A percentile compares a stretch with the other conserved stretches of the same genome.
These are phyloP conservation scores for Tiliacea aurago DNA, from an alignment of 2,888 invertebrate species.

Conservation along the genomic window DNA sequence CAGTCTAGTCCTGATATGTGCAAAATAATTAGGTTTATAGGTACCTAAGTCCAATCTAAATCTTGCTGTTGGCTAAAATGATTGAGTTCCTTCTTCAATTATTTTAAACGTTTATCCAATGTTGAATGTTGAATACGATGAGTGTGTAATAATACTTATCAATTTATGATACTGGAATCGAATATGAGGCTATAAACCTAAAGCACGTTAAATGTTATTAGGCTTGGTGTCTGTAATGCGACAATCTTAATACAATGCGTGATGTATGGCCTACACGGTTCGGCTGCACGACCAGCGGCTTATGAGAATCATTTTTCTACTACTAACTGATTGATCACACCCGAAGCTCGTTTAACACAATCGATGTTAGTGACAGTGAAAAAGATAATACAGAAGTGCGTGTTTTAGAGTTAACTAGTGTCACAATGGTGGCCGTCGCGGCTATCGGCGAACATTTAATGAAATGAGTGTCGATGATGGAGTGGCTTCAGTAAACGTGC, in stretches of 20 bases:
- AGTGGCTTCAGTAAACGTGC: slow-evolving; percentile 77
- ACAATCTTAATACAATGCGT: slow-evolving; percentile 17
- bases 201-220: slow-evolving; percentile 28
- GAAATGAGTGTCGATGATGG: slow-evolving; percentile 85
- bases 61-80: neutral
- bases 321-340: slow-evolving; percentile 51
- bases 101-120: slow-evolving; percentile 8
- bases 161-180: slow-evolving; percentile 9
- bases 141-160: slow-evolving; percentile 23
- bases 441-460: slow-evolving; percentile 84
- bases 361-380: slow-evolving; percentile 69
- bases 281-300: slow-evolving; percentile 18
- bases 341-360: slow-evolving; percentile 55
- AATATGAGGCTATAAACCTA: slow-evolving; percentile 15
- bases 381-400: slow-evolving; percentile 70
- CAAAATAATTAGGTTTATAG: neutral
- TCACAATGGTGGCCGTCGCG: slow-evolving; percentile 76
- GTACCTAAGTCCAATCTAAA: neutral
- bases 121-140: slow-evolving; percentile 31
- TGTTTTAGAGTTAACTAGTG: slow-evolving; percentile 81
- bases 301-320: slow-evolving; percentile 32
- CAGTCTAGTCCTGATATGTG: neutral
- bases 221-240: slow-evolving; percentile 27
- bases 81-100: neutral
- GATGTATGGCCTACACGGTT: slow-evolving; percentile 37